Percentiles rank a stretch among this genome's conserved stretches.
phyloP scores from a whole-genome alignment of 2,797 vertebrate species.

The Lindbergichthys nudifrons region DNA sequence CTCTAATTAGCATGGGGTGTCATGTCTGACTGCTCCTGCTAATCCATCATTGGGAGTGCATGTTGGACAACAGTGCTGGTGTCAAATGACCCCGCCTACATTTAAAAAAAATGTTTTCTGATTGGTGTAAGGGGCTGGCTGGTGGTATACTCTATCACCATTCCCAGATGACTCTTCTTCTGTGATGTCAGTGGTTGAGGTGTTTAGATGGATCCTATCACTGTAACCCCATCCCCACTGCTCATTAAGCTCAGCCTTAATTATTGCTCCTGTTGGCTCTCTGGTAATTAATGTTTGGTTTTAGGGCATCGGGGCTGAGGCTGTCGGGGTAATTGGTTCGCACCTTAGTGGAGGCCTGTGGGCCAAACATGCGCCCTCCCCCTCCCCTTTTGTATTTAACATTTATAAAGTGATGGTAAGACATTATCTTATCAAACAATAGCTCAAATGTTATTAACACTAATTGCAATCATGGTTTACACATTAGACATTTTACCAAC shows the following conservation, averaged over 20 bases:
- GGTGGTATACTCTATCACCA: constrained; percentile 33
- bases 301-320: constrained; percentile 60
- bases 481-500: constrained; percentile 13
- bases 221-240: constrained; percentile 62
- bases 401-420: constrained; percentile 42
- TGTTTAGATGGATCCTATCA: constrained; percentile 62
- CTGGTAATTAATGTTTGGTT: constrained; percentile 73
- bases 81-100: constrained; percentile 46
- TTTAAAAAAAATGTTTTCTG: constrained; percentile 19
- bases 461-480: constrained; percentile 38
- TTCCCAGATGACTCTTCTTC: constrained; percentile 42
- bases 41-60: constrained; percentile 61
- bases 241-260: constrained; percentile 71
- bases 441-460: constrained; percentile 38
- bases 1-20: constrained; percentile 59
- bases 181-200: constrained; percentile 57
- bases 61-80: constrained; percentile 52
- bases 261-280: constrained; percentile 68
- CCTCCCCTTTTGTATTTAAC: constrained; percentile 50
- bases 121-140: constrained; percentile 46
- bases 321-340: constrained; percentile 75
- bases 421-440: constrained; percentile 45
- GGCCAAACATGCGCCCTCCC: constrained; percentile 40
- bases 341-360: constrained; percentile 47
- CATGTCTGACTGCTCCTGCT: constrained; percentile 42